Base-by-base conservation (phyloP, 1,140 invertebrate genomes). In the Diprion similis region DNA sequence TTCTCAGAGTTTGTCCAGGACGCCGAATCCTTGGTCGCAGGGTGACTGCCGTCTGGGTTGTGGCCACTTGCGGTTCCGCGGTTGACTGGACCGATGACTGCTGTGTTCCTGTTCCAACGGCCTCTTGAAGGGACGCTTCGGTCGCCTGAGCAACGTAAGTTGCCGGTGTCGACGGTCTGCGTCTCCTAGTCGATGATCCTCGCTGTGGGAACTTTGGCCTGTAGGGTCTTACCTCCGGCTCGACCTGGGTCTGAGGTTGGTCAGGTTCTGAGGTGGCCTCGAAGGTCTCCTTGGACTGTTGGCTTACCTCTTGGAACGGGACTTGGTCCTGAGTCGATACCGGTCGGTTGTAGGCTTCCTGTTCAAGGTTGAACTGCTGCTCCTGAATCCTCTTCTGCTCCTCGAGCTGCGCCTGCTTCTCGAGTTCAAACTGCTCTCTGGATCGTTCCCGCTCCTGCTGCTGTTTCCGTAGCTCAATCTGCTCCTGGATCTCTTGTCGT, bases 21-120 rank as follows among this genome's bases (percentile, higher is more conserved):
- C 82, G 71, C 9, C 82, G 75, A 9, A 76, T 76, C 66, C 81
- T 78, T 0, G 74, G n/a, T 64, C 71, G 72, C n/a, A 77, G 48
- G 46, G 76, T 79, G 69, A 17, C 8, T 2, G 15, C 1, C 1
- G 37, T 46, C 24, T 17, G 66, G 37, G 66, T 9, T 3, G 64
- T 17, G 71, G 24, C 65, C 45, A 10, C 71, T 66, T 46, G 15
- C 24, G 70, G 18, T 71, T 71, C 45, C n/a, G 47, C 11, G 8
- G 8, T 47, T 9, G 18, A n/a, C 45, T 18, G 46, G 10, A 48
- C 47, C 45, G 70, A 51, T 10, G 68, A 11, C 66, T 67, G 46
- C 15, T 66, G 18, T 9, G 70, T 46, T 10, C 15, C 48, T 47
- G 46, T 19, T 46, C 13, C 45, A 17, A 67, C 72, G 15, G 47